These are phyloP conservation scores for Rhynchonycteris naso DNA, from an alignment of 2,797 vertebrate genomes.

Conservation along the genomic window DNA sequence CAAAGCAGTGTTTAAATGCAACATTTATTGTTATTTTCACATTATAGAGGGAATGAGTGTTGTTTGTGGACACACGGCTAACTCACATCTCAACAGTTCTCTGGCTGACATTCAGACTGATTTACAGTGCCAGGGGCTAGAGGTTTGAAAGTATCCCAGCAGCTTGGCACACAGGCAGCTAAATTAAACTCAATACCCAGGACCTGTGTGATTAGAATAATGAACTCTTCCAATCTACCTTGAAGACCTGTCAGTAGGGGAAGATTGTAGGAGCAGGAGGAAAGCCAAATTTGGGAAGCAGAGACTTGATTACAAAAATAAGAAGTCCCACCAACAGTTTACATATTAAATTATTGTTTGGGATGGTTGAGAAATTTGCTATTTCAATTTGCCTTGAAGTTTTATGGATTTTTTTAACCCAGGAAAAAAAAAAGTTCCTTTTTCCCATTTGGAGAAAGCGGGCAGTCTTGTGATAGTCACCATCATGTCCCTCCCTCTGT, in stretches of 20 bases:
- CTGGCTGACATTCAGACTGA: constrained; percentile 61
- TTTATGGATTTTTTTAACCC: constrained; percentile 8
- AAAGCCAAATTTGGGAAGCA: constrained; percentile 17
- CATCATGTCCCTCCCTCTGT: background rate
- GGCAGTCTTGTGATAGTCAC: background rate
- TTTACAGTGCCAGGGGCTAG: constrained; percentile 32
- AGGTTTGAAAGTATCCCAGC: constrained; percentile 56
- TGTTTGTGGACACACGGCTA: constrained; percentile 30
- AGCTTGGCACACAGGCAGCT: background rate
- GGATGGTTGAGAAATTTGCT: background rate
- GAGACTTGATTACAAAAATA: background rate
- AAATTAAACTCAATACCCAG: constrained; percentile 59
- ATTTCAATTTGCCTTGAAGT: constrained; percentile 30
- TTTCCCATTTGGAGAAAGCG: constrained; percentile 13
- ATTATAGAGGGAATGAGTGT: constrained; percentile 17
- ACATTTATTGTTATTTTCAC: background rate
- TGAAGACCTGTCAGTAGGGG: background rate
- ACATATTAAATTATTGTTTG: background rate
- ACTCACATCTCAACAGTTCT: constrained; percentile 16
- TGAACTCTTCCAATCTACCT: background rate
- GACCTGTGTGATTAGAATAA: constrained; percentile 36
- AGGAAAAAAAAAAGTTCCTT: background rate
- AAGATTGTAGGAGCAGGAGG: background rate
- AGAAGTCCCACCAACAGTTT: background rate
- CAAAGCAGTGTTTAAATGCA: background rate